A percentile compares a stretch with the other conserved stretches of the same genome.
Conservation (phyloP, 2,888 invertebrate species). For the Strigamia maritima region DNA sequence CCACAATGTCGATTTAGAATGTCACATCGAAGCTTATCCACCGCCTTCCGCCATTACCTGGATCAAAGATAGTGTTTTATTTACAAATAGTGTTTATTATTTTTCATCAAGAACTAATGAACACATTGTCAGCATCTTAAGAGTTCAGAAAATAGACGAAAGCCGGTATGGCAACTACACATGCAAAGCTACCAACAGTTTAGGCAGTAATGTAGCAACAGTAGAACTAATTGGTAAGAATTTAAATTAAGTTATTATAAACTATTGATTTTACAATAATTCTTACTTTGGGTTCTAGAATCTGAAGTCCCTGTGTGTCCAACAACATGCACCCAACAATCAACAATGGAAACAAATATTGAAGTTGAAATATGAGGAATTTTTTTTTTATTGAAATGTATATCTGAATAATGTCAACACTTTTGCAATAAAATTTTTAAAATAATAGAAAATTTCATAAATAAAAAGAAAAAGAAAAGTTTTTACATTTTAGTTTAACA, state of each 20-base stretch:
- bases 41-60: conserved; percentile 81
- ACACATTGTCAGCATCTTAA: conserved; percentile 82
- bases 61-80: conserved; percentile 73
- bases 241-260: background rate
- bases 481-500: too few relatives aligned
- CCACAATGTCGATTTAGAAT: conserved; percentile 91
- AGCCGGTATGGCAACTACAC: conserved; percentile 80
- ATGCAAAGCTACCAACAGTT: conserved; percentile 83
- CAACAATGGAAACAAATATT: background rate
- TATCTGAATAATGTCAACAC: background rate
- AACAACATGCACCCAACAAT: conserved; percentile 68
- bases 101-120: conserved; percentile 90
- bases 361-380: background rate
- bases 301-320: conserved; percentile 88
- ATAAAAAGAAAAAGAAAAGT: too few relatives aligned
- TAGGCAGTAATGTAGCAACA: conserved; percentile 73
- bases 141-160: conserved; percentile 86
- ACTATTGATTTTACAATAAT: background rate
- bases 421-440: too few relatives aligned
- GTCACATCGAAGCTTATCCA: conserved; percentile 91
- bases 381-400: background rate
- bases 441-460: too few relatives aligned
- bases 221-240: conserved; percentile 78
- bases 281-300: conserved; percentile 60
- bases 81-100: conserved; percentile 85